These are phyloP conservation scores for Drosophila micromelanica DNA, from an alignment of 1,140 invertebrate species.

Conservation along the genomic window DNA sequence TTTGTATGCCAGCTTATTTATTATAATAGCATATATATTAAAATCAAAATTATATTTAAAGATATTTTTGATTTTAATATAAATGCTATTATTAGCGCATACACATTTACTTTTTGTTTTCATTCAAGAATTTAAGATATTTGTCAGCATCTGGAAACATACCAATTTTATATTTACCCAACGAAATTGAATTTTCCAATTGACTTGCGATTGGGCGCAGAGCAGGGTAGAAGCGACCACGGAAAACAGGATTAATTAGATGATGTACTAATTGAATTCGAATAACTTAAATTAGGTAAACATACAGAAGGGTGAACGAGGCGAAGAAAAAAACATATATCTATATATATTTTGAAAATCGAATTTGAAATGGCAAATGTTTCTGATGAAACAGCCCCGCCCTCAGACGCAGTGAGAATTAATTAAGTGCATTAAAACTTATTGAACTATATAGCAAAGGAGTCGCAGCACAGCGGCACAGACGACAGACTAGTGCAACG, in stretches of 20 bases:
- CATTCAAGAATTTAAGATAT: too few species aligned
- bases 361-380: slow-evolving; percentile 70
- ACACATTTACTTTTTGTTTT: too few species aligned
- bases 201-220: slow-evolving; percentile 57
- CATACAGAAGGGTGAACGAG: slow-evolving; percentile 35
- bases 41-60: too few species aligned
- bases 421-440: slow-evolving; percentile 83
- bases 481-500: background rate
- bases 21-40: too few species aligned
- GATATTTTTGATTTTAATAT: too few species aligned
- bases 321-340: slow-evolving; percentile 5
- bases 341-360: slow-evolving; percentile 61
- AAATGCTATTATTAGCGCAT: too few species aligned
- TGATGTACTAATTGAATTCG: slow-evolving; percentile 78
- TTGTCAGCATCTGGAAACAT: slow-evolving; percentile 23
- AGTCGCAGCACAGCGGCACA: slow-evolving; percentile 5
- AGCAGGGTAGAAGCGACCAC: slow-evolving; percentile 19
- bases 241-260: slow-evolving; percentile 70
- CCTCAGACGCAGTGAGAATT: slow-evolving; percentile 62
- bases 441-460: slow-evolving; percentile 71
- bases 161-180: slow-evolving; percentile 60
- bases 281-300: slow-evolving; percentile 82
- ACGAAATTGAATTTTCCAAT: slow-evolving; percentile 77
- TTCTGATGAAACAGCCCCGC: background rate
- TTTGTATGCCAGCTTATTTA: too few species aligned